Percentiles rank a stretch among this genome's conserved stretches.
These are phyloP conservation scores for Mnemiopsis leidyi DNA, from an alignment of 37 sponge, comb jelly and placozoan species.

Conservation along the genomic window DNA sequence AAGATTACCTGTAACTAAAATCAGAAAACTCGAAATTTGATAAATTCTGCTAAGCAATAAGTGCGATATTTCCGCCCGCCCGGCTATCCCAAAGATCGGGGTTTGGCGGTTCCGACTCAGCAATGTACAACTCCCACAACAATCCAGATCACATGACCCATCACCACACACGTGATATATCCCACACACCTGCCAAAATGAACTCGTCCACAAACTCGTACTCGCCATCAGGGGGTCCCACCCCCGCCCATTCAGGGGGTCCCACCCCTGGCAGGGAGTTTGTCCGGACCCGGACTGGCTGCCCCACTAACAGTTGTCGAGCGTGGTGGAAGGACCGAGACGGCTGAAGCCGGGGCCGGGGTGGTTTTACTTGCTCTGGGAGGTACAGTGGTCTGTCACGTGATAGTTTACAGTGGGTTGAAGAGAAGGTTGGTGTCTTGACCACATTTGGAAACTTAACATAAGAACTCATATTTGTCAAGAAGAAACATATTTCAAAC, in stretches of 20 bases:
- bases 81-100: too few species aligned
- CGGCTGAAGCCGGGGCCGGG: background rate
- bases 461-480: too few species aligned
- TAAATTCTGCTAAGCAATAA: too few species aligned
- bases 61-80: too few species aligned
- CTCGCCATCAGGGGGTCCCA: background rate
- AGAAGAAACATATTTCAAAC: too few species aligned
- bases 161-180: too few species aligned
- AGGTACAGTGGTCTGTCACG: too few species aligned
- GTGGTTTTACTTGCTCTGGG: background rate
- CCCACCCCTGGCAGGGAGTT: background rate
- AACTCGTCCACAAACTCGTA: background rate
- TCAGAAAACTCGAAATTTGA: too few species aligned
- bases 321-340: background rate
- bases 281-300: background rate
- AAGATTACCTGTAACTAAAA: too few species aligned
- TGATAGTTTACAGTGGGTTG: too few species aligned
- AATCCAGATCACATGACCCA: background rate
- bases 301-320: background rate
- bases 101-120: background rate
- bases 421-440: too few species aligned
- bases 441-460: too few species aligned
- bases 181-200: background rate
- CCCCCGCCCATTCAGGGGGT: background rate
- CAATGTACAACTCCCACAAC: background rate